Evolutionary conservation across 2,113 vertebrate species (phyloP), one percentile per base, ranked within the genome.

Genomic region (Alouatta palliata): DNA sequence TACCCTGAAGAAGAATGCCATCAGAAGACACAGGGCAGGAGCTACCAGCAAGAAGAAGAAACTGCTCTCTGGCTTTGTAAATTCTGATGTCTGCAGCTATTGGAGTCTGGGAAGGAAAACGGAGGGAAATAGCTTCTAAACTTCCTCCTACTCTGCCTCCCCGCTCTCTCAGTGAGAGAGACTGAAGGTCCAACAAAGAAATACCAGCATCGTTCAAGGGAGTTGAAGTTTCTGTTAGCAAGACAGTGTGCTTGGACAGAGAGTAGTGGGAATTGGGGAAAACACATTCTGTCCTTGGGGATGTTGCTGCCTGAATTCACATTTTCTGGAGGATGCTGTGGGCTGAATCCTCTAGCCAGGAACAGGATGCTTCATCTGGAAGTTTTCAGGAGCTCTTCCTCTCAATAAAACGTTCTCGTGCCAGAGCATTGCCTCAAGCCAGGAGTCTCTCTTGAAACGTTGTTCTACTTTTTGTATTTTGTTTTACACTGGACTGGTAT

Each of bases 261-360:
- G 6, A 20, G 30, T 8, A 19, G 23, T 3, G 40, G 54, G 21
- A 21, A 20, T 2, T 12, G 3, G 6, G 40, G 77, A 25, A 56
- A 11, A 7, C 23, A 23, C 2, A 4, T 0, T 66, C 68, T 47
- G 40, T 17, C 56, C 81, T 54, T 1, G 0, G 6, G 64, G 82
- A 56, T 3, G 1, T 5, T 14, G 58, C 21, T 3, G 0, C 45
- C 77, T 77, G 56, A 17, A 45, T n/a, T 2, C 43, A 1, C 0
- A 12, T 35, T 81, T 88, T 21, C 79, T 90, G 7, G 8, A 23
- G 27, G 92, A 14, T 0, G 6, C 94, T 9, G 0, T 16, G 6
- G 52, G 35, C 27, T 6, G 8, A 30, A 0, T 37, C 66, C 66
- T 52, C n/a, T 19, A 1, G 10, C 7, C 17, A 21, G 20, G 30